Evolutionary conservation across 2,888 invertebrate species (phyloP), one percentile per base, ranked within the genome.

Genomic region (Anoncus sp.): DNA sequence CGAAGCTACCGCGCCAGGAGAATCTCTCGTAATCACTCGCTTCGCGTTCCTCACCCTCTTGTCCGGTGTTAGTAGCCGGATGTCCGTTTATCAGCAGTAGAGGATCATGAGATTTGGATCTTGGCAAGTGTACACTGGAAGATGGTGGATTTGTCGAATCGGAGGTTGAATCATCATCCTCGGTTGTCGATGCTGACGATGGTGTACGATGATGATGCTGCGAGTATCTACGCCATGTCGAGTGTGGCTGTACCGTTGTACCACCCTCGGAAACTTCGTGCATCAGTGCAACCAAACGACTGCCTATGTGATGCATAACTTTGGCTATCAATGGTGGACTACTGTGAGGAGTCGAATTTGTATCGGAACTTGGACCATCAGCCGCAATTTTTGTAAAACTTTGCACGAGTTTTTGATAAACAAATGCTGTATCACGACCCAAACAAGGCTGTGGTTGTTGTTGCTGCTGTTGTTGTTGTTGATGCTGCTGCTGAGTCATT

Each of bases 1-100:
- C 97, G 91, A 97, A 97, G 92, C 97, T 97, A 83, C 97, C 97
- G 79, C 97, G 94, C 97, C 97, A 97, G 87, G 97, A 97, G 91
- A 97, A 97, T 82, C 97, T 93, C 90, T 97, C 97, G 92, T 97
- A 95, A 88, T 97, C 97, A 92, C 97, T 97, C 67, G 96, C 95
- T 88, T 97, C 96, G 35, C 92, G 87, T 78, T 90, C 91, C 59
- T 90, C 90, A 14, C 89, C 89, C 45, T 90, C 90, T 65, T 89
- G 89, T 0, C 86, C 84, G 1, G 82, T 84, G 0, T 80, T 81
- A 0, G 85, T 81, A 3, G 87, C 82, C 1, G 89, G 90, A 69
- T 84, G 89, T 27, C 90, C 89, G 70, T 89, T 91, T 12, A 91
- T 74, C 62, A 90, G 53, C 4, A 96, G 91, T 24, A 95, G 89